Base-by-base conservation (phyloP, 2,797 vertebrate species). In the Hyperoplus immaculatus region DNA sequence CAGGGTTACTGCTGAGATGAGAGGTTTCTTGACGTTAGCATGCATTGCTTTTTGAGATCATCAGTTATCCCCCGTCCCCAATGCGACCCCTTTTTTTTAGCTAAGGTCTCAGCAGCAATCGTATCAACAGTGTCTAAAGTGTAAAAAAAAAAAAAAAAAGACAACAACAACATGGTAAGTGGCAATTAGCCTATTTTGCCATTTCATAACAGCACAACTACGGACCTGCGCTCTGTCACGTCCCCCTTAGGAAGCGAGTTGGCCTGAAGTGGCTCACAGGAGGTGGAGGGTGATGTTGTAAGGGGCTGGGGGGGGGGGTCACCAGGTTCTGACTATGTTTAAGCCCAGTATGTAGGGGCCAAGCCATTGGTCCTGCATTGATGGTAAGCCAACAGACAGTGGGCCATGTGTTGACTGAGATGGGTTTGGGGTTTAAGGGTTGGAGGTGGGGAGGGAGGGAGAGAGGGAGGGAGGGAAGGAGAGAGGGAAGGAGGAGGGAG, bases 221-320 rank as follows among this genome's bases (percentile, higher is more conserved):
- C 9, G 7, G 75, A 85, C 87, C 78, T 90, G 88, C 21, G 1
- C 69, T 81, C 77, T 74, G 87, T 92, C 90, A 90, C 83, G 83
- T 91, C 83, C 67, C 57, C 49, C 21, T 29, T 16, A 29, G 56
- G 54, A 77, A 50, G 59, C 3, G 8, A 60, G 21, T 12, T 69
- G 56, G 75, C 21, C 61, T 45, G 42, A 68, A 61, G 55, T 64
- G 63, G 70, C 74, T 75, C 61, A 18, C 1, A 18, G 36, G 4
- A 73, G 29, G 46, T 62, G 29, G 29, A 29, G 29, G 29, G 29
- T 29, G 29, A 29, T 29, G 29, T 2, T 29, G 29, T 29, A 29
- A 29, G 3, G 29, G 29, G 29, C 29, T 29, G 29, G 3, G 29
- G 29, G 45, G 8, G 21, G 60, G 21, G 66, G 63, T 15, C 80